A percentile compares a stretch with the other conserved stretches of the same genome.
phyloP scores from a whole-genome alignment of 2,113 vertebrate species.

The Microcebus tavaratra region DNA sequence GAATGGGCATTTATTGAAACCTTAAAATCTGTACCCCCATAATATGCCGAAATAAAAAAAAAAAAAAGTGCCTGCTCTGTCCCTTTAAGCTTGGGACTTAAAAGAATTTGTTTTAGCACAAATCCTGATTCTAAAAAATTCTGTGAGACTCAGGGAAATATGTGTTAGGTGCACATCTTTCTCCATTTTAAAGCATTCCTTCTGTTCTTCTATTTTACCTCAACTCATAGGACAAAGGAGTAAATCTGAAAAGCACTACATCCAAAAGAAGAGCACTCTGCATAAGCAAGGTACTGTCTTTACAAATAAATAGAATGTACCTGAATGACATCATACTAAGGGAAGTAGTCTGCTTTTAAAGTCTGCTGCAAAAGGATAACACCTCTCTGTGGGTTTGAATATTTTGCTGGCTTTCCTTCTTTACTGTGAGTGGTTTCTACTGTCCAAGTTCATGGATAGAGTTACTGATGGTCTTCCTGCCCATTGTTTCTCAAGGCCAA shows the following conservation, averaged over 20 bases:
- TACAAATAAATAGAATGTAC: not conserved
- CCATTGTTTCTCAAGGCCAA: not conserved
- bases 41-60: too few species aligned
- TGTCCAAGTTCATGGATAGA: not conserved
- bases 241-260: not conserved
- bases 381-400: not conserved
- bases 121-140: slow-evolving; percentile 1
- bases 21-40: too few species aligned
- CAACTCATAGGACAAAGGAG: not conserved
- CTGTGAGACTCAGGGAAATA: not conserved
- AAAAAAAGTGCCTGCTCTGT: not conserved
- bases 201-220: not conserved
- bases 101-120: slow-evolving; percentile 8
- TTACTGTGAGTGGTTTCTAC: not conserved
- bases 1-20: too few species aligned
- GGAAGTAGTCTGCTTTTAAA: not conserved
- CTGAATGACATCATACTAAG: not conserved
- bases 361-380: not conserved
- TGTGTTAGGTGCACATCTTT: not conserved
- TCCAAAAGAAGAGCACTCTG: not conserved
- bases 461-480: not conserved
- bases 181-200: slow-evolving; percentile 7
- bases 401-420: not conserved
- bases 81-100: not conserved
- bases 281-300: not conserved